A percentile compares a stretch with the other conserved stretches of the same genome.
Evolutionary conservation across 2,888 invertebrate species (phyloP).

Genomic region (Volucella bombylans): DNA sequence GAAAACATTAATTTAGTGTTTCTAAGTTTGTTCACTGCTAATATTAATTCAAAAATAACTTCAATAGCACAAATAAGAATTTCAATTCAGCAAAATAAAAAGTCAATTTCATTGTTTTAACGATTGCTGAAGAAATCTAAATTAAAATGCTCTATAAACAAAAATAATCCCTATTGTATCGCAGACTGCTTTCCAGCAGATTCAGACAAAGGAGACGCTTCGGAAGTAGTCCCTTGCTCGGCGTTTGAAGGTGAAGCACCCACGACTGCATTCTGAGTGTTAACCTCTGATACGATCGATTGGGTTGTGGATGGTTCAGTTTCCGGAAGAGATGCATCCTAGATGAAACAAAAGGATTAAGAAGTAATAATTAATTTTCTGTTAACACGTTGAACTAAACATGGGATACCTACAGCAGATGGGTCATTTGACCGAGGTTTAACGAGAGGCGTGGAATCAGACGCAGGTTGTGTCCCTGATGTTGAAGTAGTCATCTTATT

Average conservation of each 20-base stretch:
- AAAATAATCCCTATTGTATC: slow-evolving; percentile 43
- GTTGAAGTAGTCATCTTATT: slow-evolving; percentile 60
- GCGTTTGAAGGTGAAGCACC: slow-evolving; percentile 19
- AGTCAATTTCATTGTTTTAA: slow-evolving; percentile 7
- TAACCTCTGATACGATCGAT: slow-evolving; percentile 25
- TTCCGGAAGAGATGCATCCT: slow-evolving; percentile 52
- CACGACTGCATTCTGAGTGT: slow-evolving; percentile 30
- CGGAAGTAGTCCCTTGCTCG: slow-evolving; percentile 33
- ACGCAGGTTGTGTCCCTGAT: slow-evolving; percentile 44
- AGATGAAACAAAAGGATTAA: slow-evolving; percentile 1
- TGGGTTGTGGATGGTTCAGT: slow-evolving; percentile 38
- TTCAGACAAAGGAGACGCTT: slow-evolving; percentile 32
- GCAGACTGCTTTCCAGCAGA: slow-evolving; percentile 37
- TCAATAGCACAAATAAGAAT: slow-evolving; percentile 27
- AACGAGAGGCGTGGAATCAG: slow-evolving; percentile 42
- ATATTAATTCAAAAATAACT: slow-evolving; percentile 17
- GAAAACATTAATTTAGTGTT: slow-evolving; percentile 10
- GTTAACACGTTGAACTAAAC: not conserved
- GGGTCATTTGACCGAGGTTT: slow-evolving; percentile 75
- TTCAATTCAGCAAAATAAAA: not conserved
- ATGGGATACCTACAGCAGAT: slow-evolving; percentile 66
- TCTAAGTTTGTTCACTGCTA: slow-evolving; percentile 16
- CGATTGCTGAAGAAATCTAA: slow-evolving; percentile 32
- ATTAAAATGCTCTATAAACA: slow-evolving; percentile 33
- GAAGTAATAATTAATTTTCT: slow-evolving; percentile 2